Percentiles rank a stretch among this genome's conserved stretches.
These are phyloP conservation scores for Anguilla megastoma DNA, from an alignment of 2,797 vertebrate species.

Conservation along the genomic window DNA sequence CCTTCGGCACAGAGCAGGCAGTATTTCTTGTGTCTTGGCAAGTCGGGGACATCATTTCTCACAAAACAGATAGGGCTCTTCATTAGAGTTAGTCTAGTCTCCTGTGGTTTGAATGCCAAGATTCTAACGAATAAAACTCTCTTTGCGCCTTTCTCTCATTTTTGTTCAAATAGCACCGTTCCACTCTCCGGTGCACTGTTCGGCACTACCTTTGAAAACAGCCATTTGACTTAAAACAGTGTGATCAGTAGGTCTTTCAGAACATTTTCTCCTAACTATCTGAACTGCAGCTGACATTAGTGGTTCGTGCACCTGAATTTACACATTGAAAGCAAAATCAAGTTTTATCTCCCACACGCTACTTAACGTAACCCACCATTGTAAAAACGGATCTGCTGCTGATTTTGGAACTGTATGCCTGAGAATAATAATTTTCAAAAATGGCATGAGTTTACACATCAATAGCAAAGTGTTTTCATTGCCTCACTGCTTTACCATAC, in stretches of 20 bases:
- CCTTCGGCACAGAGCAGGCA: constrained; percentile 26
- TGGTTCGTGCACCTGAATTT: neutral
- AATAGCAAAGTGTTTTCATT: neutral
- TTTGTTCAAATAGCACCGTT: neutral
- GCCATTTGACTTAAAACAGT: constrained; percentile 11
- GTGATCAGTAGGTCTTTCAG: neutral
- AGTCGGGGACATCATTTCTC: constrained; percentile 25
- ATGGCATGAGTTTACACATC: neutral
- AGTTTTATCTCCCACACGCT: neutral
- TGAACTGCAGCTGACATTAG: neutral
- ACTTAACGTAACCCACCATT: neutral
- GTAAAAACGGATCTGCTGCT: neutral
- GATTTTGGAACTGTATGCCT: neutral
- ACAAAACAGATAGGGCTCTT: constrained; percentile 25
- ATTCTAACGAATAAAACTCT: neutral
- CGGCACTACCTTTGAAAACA: constrained; percentile 2
- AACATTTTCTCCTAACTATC: constrained; percentile 17
- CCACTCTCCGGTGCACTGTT: neutral
- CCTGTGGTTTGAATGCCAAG: constrained; percentile 14
- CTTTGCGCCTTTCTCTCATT: constrained; percentile 6
- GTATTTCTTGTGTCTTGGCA: neutral
- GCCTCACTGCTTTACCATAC: neutral
- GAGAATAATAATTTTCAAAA: neutral
- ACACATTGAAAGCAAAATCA: constrained; percentile 5
- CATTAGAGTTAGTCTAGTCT: constrained; percentile 19